Conservation (phyloP, 2,797 vertebrate species). For the Sebastiscus albofasciatus region DNA sequence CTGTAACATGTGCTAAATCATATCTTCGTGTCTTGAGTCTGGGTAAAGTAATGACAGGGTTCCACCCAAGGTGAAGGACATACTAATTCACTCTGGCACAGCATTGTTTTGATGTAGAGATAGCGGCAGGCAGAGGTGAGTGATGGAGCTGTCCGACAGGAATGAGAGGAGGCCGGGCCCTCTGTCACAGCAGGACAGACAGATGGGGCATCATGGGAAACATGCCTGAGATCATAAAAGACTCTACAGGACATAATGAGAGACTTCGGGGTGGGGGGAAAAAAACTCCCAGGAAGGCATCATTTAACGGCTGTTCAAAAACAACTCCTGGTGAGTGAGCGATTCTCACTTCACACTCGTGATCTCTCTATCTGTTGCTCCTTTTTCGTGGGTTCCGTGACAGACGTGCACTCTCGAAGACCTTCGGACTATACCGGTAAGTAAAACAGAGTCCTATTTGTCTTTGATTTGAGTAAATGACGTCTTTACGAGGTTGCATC, state of each 20-base stretch:
- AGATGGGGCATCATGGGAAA: conserved; percentile 72
- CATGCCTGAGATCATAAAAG: conserved; percentile 69
- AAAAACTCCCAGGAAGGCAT: conserved; percentile 69
- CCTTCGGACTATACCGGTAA: conserved; percentile 50
- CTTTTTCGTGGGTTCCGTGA: conserved; percentile 7
- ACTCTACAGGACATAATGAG: conserved; percentile 71
- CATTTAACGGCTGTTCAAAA: conserved; percentile 71
- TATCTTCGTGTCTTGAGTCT: conserved; percentile 36
- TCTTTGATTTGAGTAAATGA: conserved; percentile 75
- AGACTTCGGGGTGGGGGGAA: conserved; percentile 41
- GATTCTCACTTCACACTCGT: conserved; percentile 62
- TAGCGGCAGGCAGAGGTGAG: conserved; percentile 63
- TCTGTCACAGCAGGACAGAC: conserved; percentile 72
- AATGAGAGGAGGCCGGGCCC: conserved; percentile 67
- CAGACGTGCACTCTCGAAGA: conserved; percentile 48
- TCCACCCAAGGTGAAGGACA: conserved; percentile 76
- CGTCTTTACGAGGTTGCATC: conserved; percentile 78
- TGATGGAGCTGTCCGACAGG: conserved; percentile 70
- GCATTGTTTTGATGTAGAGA: conserved; percentile 74
- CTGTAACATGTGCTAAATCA: conserved; percentile 70
- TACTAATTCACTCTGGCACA: conserved; percentile 66
- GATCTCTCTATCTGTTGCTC: conserved; percentile 66
- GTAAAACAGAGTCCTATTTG: conserved; percentile 71
- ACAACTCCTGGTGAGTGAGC: conserved; percentile 61
- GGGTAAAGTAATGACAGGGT: conserved; percentile 67